These are phyloP conservation scores for Istiophorus platypterus DNA, from an alignment of 2,113 vertebrate genomes.

Conservation along the genomic window DNA sequence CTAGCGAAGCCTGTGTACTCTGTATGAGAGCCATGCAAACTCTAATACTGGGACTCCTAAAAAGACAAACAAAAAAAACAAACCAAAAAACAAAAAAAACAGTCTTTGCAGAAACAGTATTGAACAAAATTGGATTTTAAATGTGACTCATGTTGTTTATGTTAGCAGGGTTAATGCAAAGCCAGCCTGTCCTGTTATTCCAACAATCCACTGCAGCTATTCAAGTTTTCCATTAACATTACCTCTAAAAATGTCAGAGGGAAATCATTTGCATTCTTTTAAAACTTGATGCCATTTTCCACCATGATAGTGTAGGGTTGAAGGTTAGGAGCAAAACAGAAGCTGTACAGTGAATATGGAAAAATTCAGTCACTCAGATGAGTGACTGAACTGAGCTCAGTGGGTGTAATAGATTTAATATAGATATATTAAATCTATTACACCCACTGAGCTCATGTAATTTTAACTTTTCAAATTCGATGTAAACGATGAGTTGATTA, in stretches of 20 bases:
- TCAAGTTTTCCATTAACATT: constrained; percentile 3
- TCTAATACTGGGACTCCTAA: background rate
- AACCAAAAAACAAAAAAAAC: too few species aligned
- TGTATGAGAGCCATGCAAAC: background rate
- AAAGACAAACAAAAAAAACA: too few species aligned
- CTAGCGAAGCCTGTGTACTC: background rate
- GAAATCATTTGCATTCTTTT: constrained; percentile 21
- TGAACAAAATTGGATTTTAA: background rate
- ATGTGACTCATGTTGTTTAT: background rate
- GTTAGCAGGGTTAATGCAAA: background rate
- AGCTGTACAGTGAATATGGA: background rate
- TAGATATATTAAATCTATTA: background rate
- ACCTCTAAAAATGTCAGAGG: background rate
- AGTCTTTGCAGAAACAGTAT: background rate
- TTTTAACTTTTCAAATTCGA: background rate
- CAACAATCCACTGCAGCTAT: background rate
- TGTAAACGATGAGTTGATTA: too few species aligned
- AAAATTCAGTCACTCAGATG: background rate
- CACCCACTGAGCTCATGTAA: background rate
- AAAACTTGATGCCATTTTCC: background rate
- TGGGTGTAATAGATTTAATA: too few species aligned
- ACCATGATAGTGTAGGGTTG: background rate
- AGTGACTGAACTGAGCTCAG: too few species aligned
- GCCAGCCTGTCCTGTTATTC: background rate
- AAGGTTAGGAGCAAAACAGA: background rate